Evolutionary conservation across 2,888 invertebrate species (phyloP), one percentile per base, ranked within the genome.

Genomic region (Mesorhabditis spiculigera): DNA sequence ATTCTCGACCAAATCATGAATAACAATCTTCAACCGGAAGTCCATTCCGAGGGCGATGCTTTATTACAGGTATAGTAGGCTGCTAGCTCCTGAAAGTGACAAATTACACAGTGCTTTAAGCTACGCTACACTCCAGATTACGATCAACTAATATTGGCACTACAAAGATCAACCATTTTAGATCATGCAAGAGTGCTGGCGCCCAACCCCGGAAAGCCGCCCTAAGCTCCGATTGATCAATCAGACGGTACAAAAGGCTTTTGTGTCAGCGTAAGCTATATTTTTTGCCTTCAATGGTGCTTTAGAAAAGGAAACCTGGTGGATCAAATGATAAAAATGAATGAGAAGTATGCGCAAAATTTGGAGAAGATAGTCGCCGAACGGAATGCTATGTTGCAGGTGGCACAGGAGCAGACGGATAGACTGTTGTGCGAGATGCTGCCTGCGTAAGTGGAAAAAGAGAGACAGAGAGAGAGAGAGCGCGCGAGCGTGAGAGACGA

Each of bases 261-360:
- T 68, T 63, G 66, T 67, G 16, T 58, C 66, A 42, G 63, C 70
- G 73, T 73, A 44, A 62, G 66, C 16, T 63, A 13, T 63, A 63
- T 16, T 8, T 63, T 28, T n/a, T 16, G 16, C 16, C 41, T 8
- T n/a, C 6, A n/a, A 8, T 63, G n/a, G 8, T 45, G 61, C 61
- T 77, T 70, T 43, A 78, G 78, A 58, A 75, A 81, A 68, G 85
- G 85, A 43, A 84, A 85, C 63, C 68, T 85, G 66, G 81, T 85
- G 6, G 85, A 85, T 68, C 85, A 85, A 68, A 85, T 85, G 85
- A 75, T 86, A 43, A 71, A 75, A 42, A 81, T 85, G 81, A 85
- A 79, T 72, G 79, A 81, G 42, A 78, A 78, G 62, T 81, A 84
- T 68, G 85, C 85, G 4, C 71, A 75, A 45, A 78, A 83, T 66